Evolutionary conservation across 2,888 invertebrate species (phyloP), one percentile per base, ranked within the genome.

Genomic region (Blera fallax): DNA sequence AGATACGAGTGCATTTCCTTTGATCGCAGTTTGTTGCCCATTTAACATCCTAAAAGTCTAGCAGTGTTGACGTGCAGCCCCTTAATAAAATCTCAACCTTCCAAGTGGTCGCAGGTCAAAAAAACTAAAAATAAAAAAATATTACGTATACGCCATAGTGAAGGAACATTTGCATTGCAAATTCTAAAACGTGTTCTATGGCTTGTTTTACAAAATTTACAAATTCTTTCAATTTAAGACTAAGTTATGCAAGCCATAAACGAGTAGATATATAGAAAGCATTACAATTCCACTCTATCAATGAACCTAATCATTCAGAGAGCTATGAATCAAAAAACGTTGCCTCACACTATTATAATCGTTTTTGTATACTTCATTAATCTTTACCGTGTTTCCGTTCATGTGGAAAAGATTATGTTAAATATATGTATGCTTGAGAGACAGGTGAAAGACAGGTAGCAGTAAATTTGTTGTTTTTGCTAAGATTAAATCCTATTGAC

Each of bases 81-180:
- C n/a, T 14, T 14, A 6, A 14, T 14, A 45, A 18, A 18, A 16
- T n/a, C 11, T 18, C 45, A 40, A 45, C 18, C 8, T 18, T 45
- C 18, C 16, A 45, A 8, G 10, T 18, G 8, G 18, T 10, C 4
- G 40, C 6, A 14, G n/a, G n/a, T 40, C 37, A 40, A 3, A 14
- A 3, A 5, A 24, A 4, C 4, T 24, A 3, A 6, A 40, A 14
- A 16, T 21, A 29, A 21, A 11, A 34, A 48, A 16, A 65, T 52
- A 16, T 52, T 52, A 52, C 40, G 67, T 40, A 67, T 67, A 67
- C 67, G 67, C n/a, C 67, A 14, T 3, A 52, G 67, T n/a, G 27
- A 37, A 37, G 10, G n/a, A 5, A 48, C 5, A 40, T 40, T 60
- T 40, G 60, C n/a, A 40, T 60, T 60, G 11, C 32, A 56, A 58